A percentile compares a stretch with the other conserved stretches of the same genome.
Evolutionary conservation across 1,140 invertebrate species (phyloP).

Genomic region (Sitodiplosis mosellana): DNA sequence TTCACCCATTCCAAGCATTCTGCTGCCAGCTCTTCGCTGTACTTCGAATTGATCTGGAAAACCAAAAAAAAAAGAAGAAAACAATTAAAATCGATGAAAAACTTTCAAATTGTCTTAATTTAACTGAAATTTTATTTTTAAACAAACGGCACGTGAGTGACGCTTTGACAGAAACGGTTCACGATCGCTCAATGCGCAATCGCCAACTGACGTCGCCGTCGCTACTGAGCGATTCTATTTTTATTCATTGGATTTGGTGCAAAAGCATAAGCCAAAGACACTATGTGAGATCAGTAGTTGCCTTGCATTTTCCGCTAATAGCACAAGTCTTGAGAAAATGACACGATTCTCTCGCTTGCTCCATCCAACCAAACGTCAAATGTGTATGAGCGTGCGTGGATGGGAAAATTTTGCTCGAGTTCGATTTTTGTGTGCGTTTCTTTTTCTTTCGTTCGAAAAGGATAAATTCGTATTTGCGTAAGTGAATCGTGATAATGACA

Average conservation of each 20-base stretch:
- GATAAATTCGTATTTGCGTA: not conserved
- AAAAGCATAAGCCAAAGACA: not conserved
- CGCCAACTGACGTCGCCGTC: not conserved
- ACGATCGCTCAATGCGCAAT: not conserved
- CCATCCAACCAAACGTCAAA: too few relatives aligned
- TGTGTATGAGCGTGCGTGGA: too few relatives aligned
- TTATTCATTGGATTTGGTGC: not conserved
- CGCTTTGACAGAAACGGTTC: not conserved
- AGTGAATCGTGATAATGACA: not conserved
- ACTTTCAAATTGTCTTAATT: not conserved
- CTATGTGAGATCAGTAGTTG: not conserved
- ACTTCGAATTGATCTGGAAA: constrained; percentile 85
- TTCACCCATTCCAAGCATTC: constrained; percentile 85
- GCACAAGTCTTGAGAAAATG: too few relatives aligned
- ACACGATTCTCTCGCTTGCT: too few relatives aligned
- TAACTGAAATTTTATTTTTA: not conserved
- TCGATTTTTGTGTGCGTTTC: constrained; percentile 11
- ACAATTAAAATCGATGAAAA: not conserved
- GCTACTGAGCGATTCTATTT: too few relatives aligned
- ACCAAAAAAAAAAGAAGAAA: constrained; percentile 6
- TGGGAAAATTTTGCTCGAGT: too few relatives aligned
- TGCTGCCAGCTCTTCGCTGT: constrained; percentile 77
- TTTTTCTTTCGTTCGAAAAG: constrained; percentile 8
- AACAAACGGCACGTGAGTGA: not conserved
- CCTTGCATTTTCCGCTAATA: not conserved